Conservation (phyloP, 2,888 invertebrate species). For the Drosophila kuntzei region DNA sequence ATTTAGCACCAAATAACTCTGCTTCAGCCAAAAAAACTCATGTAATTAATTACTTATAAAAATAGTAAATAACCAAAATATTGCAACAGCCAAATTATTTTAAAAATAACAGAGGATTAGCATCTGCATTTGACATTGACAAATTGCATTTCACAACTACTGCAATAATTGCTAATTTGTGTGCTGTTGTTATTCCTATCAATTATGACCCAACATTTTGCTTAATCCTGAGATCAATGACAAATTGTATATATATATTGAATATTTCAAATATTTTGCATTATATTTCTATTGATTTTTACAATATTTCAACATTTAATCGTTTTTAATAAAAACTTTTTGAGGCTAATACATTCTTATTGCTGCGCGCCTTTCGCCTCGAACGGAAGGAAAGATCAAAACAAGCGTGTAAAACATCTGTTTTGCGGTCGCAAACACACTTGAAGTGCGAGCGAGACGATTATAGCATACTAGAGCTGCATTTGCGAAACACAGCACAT, state of each 20-base stretch:
- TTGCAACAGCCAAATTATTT: not conserved
- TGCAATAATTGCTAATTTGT: slow-evolving; percentile 13
- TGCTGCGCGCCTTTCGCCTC: slow-evolving; percentile 16
- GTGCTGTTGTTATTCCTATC: not conserved
- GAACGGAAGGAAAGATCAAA: slow-evolving; percentile 45
- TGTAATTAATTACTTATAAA: not conserved
- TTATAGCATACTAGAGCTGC: slow-evolving; percentile 51
- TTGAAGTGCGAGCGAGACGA: slow-evolving; percentile 49
- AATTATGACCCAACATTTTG: not conserved
- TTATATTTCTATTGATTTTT: not conserved
- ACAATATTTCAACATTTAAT: not conserved
- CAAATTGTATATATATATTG: not conserved
- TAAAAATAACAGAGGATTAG: not conserved
- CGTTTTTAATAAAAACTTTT: too few relatives aligned
- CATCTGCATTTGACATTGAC: not conserved
- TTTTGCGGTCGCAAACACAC: slow-evolving; percentile 38
- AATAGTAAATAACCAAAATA: not conserved
- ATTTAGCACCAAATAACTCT: slow-evolving; percentile 43
- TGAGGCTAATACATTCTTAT: slow-evolving; percentile 2
- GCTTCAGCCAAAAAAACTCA: not conserved
- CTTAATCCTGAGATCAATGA: not conserved
- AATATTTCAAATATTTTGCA: not conserved
- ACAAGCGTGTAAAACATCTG: slow-evolving; percentile 70
- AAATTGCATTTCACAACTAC: slow-evolving; percentile 7
- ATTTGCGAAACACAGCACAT: slow-evolving; percentile 66